Conservation (phyloP, 2,113 vertebrate species). For the Aramus guarauna region DNA sequence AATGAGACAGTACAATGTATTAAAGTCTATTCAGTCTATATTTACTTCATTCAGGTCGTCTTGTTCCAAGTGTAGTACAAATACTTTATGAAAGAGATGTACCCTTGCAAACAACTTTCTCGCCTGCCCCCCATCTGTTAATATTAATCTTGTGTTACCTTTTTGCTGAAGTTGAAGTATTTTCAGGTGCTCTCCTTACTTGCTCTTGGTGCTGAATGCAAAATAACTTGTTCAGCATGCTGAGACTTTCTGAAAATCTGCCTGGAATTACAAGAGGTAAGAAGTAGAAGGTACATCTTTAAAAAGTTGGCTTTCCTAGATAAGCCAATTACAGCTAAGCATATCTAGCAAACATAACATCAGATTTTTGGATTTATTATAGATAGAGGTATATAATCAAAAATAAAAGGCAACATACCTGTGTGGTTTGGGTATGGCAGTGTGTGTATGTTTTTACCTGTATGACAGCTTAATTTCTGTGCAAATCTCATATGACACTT, state of each 20-base stretch:
- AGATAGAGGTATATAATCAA: background rate
- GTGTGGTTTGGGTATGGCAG: background rate
- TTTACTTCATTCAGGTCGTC: background rate
- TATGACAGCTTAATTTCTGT: background rate
- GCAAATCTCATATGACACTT: background rate
- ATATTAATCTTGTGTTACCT: background rate
- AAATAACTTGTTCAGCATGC: background rate
- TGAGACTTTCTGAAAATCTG: background rate
- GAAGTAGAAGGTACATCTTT: background rate
- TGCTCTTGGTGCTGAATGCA: background rate
- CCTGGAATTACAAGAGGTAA: background rate
- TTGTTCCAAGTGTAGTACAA: background rate
- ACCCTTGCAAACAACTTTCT: background rate
- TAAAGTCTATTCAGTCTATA: too few species aligned
- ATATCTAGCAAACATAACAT: background rate
- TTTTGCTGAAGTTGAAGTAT: background rate
- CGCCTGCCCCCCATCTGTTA: background rate
- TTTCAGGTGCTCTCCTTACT: background rate
- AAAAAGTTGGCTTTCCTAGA: background rate
- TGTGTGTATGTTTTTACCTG: background rate
- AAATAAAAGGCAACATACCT: background rate
- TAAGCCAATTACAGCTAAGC: accelerated
- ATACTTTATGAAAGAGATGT: background rate
- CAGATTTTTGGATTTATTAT: background rate
- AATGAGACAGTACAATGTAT: too few species aligned